These are phyloP conservation scores for Brachionus rotundiformis DNA, from an alignment of 1,140 invertebrate genomes.

Conservation along the genomic window DNA sequence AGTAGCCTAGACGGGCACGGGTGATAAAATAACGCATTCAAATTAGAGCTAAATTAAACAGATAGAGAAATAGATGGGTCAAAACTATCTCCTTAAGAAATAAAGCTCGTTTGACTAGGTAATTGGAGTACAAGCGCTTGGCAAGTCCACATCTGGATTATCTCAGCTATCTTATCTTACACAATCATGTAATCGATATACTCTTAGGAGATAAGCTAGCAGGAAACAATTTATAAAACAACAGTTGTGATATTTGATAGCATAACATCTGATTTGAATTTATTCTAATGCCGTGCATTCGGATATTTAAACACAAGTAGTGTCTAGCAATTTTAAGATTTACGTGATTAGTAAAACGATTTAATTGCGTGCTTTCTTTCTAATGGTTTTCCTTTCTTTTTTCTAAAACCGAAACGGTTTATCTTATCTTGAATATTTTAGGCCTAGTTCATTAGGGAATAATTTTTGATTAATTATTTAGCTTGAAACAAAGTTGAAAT, in stretches of 20 bases:
- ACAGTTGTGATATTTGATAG: neutral
- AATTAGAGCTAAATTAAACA: too few relatives aligned
- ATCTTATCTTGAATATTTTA: constrained; percentile 34
- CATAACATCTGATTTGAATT: neutral
- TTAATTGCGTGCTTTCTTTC: neutral
- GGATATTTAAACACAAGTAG: neutral
- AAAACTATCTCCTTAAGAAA: too few relatives aligned
- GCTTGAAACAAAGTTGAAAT: neutral
- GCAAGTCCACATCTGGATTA: neutral
- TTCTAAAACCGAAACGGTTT: neutral
- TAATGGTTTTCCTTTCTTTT: neutral
- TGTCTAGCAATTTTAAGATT: neutral
- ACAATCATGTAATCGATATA: constrained; percentile 30
- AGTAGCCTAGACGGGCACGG: too few relatives aligned
- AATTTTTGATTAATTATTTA: constrained; percentile 42
- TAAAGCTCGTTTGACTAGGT: neutral
- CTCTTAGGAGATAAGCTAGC: neutral
- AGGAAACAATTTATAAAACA: neutral
- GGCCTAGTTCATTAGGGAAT: neutral
- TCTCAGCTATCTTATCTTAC: constrained; percentile 26
- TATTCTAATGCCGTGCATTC: neutral
- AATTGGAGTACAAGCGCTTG: neutral
- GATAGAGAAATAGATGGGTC: too few relatives aligned
- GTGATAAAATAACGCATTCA: neutral
- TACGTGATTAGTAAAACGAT: neutral